A percentile compares a stretch with the other conserved stretches of the same genome.
phyloP scores from a whole-genome alignment of 1,140 invertebrate genomes.

The Pararge aegeria region DNA sequence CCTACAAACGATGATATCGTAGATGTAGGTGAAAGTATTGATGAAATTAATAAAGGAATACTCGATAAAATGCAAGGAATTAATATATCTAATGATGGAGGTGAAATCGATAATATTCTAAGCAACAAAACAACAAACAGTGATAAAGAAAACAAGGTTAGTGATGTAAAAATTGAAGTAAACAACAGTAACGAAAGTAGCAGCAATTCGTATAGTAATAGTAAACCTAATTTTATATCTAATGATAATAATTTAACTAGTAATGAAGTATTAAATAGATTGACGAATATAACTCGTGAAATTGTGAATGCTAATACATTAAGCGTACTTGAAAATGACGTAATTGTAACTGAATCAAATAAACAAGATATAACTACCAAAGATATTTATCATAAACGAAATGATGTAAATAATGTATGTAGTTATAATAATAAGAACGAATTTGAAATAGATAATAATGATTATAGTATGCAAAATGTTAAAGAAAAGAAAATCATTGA shows the following conservation, averaged over 20 bases:
- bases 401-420: background rate
- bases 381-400: background rate
- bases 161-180: background rate
- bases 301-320: too few species aligned
- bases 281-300: background rate
- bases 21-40: background rate
- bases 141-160: background rate
- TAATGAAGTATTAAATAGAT: background rate
- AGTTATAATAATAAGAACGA: background rate
- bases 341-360: constrained; percentile 1
- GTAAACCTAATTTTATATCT: too few species aligned
- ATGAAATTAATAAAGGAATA: background rate
- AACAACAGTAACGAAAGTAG: background rate
- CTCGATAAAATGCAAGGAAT: background rate
- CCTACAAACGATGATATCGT: background rate
- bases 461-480: too few species aligned
- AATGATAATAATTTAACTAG: background rate
- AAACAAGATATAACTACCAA: background rate
- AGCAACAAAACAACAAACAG: background rate
- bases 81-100: background rate
- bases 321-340: constrained; percentile 6
- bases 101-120: background rate
- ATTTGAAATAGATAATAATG: too few species aligned
- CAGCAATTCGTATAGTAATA: too few species aligned
- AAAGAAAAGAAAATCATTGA: too few species aligned